A percentile compares a stretch with the other conserved stretches of the same genome.
Evolutionary conservation across 2,797 vertebrate species (phyloP).

Genomic region (Uromys caudimaculatus): DNA sequence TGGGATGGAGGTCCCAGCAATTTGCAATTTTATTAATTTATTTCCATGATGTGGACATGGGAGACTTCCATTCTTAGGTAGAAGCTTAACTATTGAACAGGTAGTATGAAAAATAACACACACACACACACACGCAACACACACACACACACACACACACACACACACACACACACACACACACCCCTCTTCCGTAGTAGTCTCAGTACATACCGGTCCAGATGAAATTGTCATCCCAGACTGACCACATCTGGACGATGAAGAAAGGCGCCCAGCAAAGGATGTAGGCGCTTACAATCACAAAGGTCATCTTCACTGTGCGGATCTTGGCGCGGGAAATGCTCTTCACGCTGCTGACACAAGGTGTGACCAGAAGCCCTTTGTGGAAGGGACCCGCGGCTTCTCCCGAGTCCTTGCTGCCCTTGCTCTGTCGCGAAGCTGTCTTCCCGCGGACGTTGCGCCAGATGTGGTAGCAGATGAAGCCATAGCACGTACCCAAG

Average conservation of each 20-base stretch:
- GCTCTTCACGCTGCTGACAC: slow-evolving; percentile 93
- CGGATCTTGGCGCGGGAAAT: slow-evolving; percentile 97
- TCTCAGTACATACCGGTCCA: slow-evolving; percentile 90
- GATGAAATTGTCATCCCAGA: slow-evolving; percentile 93
- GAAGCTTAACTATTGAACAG: background rate
- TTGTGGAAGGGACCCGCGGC: slow-evolving; percentile 78
- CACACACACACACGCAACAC: background rate
- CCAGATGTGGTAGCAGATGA: slow-evolving; percentile 96
- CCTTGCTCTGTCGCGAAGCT: slow-evolving; percentile 73
- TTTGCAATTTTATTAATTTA: background rate
- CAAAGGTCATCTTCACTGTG: slow-evolving; percentile 98
- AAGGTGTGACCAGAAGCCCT: slow-evolving; percentile 90
- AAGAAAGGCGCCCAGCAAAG: slow-evolving; percentile 98
- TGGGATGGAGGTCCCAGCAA: background rate
- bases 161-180: no score
- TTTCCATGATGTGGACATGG: background rate
- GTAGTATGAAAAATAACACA: background rate
- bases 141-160: no score
- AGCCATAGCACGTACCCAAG: slow-evolving; percentile 94
- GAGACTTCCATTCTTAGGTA: background rate
- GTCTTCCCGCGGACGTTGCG: slow-evolving; percentile 94
- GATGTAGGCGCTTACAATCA: slow-evolving; percentile 96
- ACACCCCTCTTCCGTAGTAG: background rate
- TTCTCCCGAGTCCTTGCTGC: slow-evolving; percentile 46
- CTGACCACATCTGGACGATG: slow-evolving; percentile 97